These are phyloP conservation scores for Spheniscus mendiculus DNA, from an alignment of 2,113 vertebrate species.

Conservation along the genomic window DNA sequence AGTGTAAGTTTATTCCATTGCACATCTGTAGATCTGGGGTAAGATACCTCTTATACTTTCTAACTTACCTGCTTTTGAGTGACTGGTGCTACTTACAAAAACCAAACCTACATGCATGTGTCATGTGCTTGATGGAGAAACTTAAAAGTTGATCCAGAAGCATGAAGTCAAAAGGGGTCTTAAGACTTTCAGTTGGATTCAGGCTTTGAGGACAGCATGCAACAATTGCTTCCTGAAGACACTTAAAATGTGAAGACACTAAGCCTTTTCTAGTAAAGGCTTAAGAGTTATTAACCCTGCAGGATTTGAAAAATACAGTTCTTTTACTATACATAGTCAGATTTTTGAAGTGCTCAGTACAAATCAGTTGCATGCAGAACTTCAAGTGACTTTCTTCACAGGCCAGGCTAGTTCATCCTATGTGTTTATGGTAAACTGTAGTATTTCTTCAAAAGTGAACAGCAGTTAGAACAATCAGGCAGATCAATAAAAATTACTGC, in stretches of 20 bases:
- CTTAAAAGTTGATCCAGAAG: neutral
- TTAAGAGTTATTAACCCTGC: neutral
- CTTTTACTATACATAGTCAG: neutral
- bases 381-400: neutral
- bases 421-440: neutral
- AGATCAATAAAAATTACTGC: neutral
- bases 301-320: neutral
- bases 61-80: neutral
- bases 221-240: neutral
- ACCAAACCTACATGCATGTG: neutral
- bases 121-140: neutral
- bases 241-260: neutral
- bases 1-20: neutral
- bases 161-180: neutral
- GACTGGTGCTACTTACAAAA: neutral
- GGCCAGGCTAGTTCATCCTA: neutral
- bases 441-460: neutral
- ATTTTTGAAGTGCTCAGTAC: neutral
- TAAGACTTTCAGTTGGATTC: neutral
- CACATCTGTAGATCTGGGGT: neutral
- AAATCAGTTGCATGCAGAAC: neutral
- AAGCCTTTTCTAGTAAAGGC: neutral
- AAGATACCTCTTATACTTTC: neutral
- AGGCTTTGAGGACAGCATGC: neutral
- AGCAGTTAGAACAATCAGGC: neutral